A percentile compares a stretch with the other conserved stretches of the same genome.
Conservation (phyloP, 2,797 vertebrate genomes). For the Rousettus madagascariensis region DNA sequence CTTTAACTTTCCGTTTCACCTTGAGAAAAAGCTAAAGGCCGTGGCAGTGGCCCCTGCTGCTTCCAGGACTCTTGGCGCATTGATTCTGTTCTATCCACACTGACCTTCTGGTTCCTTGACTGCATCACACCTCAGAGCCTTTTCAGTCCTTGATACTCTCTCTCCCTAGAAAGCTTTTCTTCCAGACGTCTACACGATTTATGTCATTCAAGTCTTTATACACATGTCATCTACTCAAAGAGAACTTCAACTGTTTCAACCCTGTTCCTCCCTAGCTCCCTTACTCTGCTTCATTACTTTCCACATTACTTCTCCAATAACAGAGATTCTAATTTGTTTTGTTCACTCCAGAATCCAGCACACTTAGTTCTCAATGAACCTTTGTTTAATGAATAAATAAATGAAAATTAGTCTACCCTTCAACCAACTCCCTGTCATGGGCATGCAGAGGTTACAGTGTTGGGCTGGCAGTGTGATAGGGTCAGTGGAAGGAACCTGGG, state of each 20-base stretch:
- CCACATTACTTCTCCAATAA: neutral
- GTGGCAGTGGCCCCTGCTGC: neutral
- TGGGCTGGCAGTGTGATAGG: neutral
- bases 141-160: neutral
- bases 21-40: neutral
- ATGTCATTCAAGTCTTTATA: neutral
- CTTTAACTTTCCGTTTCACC: neutral
- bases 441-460: too few species aligned
- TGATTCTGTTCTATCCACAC: neutral
- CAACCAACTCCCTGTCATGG: neutral
- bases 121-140: neutral
- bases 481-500: neutral
- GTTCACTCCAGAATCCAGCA: neutral
- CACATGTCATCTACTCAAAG: neutral
- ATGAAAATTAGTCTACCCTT: neutral
- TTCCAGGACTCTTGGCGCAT: too few species aligned
- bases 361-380: neutral
- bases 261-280: accelerated
- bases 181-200: neutral
- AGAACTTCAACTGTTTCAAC: neutral
- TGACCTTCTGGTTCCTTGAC: neutral
- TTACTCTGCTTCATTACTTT: neutral
- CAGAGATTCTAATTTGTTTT: neutral
- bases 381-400: neutral
- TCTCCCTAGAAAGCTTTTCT: neutral